A percentile compares a stretch with the other conserved stretches of the same genome.
Conservation (phyloP, 2,113 vertebrate species). For the Buteo buteo region DNA sequence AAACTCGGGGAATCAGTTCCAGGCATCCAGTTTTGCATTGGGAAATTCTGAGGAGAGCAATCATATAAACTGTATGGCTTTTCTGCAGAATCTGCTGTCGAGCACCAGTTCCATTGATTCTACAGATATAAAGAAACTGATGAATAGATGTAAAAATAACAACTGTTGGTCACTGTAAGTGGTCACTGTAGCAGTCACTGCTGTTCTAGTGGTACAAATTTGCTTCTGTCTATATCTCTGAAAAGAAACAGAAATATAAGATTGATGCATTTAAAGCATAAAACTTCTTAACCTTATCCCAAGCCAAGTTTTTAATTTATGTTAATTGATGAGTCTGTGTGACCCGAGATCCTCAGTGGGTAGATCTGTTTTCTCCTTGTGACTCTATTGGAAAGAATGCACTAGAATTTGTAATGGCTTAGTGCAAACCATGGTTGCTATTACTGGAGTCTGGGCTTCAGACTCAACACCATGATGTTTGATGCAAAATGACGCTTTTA, state of each 20-base stretch:
- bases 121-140: neutral
- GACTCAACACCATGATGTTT: neutral
- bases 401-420: neutral
- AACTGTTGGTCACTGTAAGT: neutral
- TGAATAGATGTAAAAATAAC: neutral
- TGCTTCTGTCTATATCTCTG: neutral
- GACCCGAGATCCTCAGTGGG: neutral
- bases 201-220: neutral
- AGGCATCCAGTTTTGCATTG: no score
- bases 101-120: neutral
- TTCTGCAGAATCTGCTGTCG: neutral
- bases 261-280: neutral
- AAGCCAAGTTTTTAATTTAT: neutral
- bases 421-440: neutral
- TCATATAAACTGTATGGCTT: no score
- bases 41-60: no score
- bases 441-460: neutral
- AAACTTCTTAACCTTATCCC: neutral
- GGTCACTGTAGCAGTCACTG: rapidly evolving
- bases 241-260: neutral
- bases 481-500: neutral
- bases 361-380: neutral
- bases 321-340: neutral
- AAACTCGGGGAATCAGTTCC: neutral
- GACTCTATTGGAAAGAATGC: neutral